phyloP scores from a whole-genome alignment of 2,113 vertebrate species.

The Grus americana region DNA sequence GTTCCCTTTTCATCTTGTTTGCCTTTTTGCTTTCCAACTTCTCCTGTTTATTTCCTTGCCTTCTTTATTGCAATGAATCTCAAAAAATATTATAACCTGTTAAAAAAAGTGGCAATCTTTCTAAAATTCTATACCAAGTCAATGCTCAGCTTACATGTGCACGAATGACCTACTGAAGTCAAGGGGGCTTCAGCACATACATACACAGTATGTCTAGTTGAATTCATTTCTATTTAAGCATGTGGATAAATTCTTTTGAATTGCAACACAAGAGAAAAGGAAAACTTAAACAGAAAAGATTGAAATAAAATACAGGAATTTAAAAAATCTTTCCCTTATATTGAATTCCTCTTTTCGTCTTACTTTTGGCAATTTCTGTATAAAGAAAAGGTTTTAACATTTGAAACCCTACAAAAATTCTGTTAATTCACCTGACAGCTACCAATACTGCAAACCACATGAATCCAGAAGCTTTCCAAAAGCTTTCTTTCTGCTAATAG shows the following conservation, averaged over 20 bases:
- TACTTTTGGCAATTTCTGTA: background rate
- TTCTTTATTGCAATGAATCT: background rate
- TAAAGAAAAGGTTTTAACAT: background rate
- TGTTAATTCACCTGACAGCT: background rate
- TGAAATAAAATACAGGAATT: background rate
- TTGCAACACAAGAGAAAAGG: background rate
- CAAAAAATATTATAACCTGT: background rate
- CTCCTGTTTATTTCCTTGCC: background rate
- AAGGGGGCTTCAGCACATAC: background rate
- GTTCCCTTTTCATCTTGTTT: slow-evolving; percentile 37
- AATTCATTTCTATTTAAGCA: background rate
- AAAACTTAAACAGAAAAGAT: background rate
- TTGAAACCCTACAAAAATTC: background rate
- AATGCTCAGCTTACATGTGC: background rate
- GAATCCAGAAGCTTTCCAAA: background rate
- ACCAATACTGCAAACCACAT: background rate
- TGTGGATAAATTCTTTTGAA: background rate
- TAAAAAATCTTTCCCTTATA: background rate
- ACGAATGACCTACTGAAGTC: background rate
- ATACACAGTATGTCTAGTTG: background rate
- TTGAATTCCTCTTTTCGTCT: background rate
- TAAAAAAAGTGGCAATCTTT: background rate
- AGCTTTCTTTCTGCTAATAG: background rate
- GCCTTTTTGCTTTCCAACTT: background rate
- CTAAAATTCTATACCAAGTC: background rate